Percentiles rank a stretch among this genome's conserved stretches.
phyloP scores from a whole-genome alignment of 1,140 invertebrate genomes.

The Aphidius ervi region DNA sequence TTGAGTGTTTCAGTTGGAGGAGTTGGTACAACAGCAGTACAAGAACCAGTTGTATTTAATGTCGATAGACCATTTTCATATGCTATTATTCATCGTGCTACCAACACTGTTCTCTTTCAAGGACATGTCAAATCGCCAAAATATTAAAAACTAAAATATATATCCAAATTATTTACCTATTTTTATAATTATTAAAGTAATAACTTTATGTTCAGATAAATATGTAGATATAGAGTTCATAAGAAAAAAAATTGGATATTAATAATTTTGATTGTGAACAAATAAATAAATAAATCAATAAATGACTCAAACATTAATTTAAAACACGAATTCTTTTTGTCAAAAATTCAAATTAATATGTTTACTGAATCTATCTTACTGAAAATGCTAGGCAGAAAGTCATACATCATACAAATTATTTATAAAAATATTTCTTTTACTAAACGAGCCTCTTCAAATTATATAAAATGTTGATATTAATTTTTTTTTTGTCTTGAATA shows the following conservation, averaged over 20 bases:
- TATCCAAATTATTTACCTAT: background rate
- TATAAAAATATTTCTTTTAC: no score
- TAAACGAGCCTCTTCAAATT: no score
- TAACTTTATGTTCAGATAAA: no score
- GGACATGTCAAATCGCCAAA: conserved; percentile 15
- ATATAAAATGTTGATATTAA: no score
- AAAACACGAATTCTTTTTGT: no score
- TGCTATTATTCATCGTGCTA: conserved; percentile 12
- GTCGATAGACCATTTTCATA: conserved; percentile 15
- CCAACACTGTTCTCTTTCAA: conserved; percentile 14
- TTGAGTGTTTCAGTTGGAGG: background rate
- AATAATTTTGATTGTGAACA: background rate
- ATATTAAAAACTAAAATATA: background rate
- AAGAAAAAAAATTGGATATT: background rate
- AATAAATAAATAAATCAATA: background rate
- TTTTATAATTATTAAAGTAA: no score
- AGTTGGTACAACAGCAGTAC: background rate
- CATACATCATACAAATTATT: no score
- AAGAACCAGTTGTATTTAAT: background rate
- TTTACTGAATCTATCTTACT: no score
- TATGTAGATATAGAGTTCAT: no score
- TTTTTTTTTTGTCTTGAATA: no score
- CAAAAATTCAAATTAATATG: no score
- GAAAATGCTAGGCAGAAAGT: no score
- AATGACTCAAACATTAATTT: conserved; percentile 2